Evolutionary conservation across 2,888 invertebrate species (phyloP).

Genomic region (Pediacus dermestoides): DNA sequence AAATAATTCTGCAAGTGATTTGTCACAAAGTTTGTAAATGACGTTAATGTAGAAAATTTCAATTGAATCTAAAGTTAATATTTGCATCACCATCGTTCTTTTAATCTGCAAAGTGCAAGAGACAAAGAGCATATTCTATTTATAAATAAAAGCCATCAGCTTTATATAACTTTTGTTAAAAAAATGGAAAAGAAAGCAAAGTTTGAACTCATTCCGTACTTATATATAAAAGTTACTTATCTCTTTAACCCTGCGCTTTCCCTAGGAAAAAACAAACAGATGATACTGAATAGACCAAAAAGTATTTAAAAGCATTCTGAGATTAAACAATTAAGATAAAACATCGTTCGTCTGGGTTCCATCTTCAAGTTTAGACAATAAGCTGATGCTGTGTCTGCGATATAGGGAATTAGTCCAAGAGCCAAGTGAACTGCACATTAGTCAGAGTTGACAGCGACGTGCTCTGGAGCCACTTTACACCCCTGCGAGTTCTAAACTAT

Average conservation of each 20-base stretch:
- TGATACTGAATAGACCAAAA: conserved; percentile 36
- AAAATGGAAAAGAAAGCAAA: conserved; percentile 17
- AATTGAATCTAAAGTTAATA: too few relatives aligned
- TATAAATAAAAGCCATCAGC: conserved; percentile 18
- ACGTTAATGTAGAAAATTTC: too few relatives aligned
- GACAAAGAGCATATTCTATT: conserved; percentile 12
- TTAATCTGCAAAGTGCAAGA: conserved; percentile 3
- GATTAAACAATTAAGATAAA: conserved; percentile 31
- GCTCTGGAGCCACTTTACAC: conserved; percentile 23
- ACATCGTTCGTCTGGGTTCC: conserved; percentile 24
- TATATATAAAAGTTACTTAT: conserved; percentile 32
- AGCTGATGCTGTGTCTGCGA: conserved; percentile 30
- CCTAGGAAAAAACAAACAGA: conserved; percentile 28
- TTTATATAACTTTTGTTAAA: conserved; percentile 16
- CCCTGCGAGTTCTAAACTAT: conserved; percentile 18
- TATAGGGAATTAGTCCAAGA: conserved; percentile 26
- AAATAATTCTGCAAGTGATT: too few relatives aligned
- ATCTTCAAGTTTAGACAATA: conserved; percentile 28
- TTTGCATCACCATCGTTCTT: neutral
- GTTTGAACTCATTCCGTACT: conserved; percentile 13
- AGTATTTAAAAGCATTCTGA: conserved; percentile 47
- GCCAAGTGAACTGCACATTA: conserved; percentile 28
- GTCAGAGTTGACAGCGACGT: conserved; percentile 29
- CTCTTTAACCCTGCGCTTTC: conserved; percentile 24
- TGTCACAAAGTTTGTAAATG: too few relatives aligned